Conservation (phyloP, 2,797 vertebrate species). For the Poeciliopsis gracilis region DNA sequence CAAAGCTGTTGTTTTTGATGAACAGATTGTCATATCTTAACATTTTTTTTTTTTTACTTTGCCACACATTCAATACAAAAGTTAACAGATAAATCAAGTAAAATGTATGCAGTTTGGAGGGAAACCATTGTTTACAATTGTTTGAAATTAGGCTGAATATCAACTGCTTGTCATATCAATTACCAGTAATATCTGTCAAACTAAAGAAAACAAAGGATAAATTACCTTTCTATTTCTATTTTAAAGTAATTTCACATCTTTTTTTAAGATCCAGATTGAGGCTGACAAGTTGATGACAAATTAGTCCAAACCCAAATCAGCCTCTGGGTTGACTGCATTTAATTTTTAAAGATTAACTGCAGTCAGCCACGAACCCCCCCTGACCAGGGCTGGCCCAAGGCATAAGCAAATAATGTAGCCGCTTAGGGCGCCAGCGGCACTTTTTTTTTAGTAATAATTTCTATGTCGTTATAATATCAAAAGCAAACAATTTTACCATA, state of each 20-base stretch:
- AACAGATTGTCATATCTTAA: neutral
- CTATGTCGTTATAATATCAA: no score
- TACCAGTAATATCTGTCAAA: neutral
- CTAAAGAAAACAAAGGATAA: neutral
- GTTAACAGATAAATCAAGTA: neutral
- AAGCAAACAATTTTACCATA: no score
- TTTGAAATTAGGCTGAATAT: neutral
- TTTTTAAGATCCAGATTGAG: neutral
- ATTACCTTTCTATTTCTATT: neutral
- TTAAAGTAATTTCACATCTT: neutral
- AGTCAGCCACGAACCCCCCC: no score
- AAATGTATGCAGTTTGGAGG: neutral
- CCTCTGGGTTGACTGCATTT: neutral
- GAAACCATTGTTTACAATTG: neutral
- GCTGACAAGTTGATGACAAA: neutral
- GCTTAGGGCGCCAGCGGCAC: no score
- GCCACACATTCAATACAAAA: neutral
- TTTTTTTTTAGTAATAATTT: no score
- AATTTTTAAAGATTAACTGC: neutral
- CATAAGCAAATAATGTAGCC: no score
- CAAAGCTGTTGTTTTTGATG: neutral
- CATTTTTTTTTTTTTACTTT: neutral
- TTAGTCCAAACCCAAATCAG: neutral
- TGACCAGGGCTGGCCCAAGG: no score
- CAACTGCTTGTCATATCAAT: neutral